phyloP scores from a whole-genome alignment of 2,888 invertebrate species.

The Napeogenes sylphis region DNA sequence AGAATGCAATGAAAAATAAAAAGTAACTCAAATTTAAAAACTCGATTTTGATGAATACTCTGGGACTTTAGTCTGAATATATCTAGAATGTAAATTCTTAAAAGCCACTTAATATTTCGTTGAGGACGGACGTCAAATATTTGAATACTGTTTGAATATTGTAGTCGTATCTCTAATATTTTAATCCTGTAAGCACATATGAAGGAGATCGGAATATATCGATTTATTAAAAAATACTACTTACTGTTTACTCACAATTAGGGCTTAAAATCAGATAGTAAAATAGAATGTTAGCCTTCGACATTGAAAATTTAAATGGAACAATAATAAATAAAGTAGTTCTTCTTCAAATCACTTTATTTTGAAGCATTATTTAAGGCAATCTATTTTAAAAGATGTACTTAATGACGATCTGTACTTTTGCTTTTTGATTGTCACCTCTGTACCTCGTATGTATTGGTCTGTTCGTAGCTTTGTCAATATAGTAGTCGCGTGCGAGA shows the following conservation, averaged over 20 bases:
- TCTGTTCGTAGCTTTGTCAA: conserved; percentile 23
- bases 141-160: conserved; percentile 8
- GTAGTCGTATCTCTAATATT: not conserved
- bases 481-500: conserved; percentile 25
- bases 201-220: no score
- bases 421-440: conserved; percentile 20
- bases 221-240: no score
- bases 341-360: no score
- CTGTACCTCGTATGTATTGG: conserved; percentile 22
- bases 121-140: conserved; percentile 2
- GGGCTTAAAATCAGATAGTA: no score
- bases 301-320: no score
- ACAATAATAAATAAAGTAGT: no score
- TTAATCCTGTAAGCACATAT: not conserved
- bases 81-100: not conserved
- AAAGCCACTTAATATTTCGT: conserved; percentile 1
- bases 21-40: not conserved
- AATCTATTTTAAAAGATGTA: not conserved
- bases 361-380: no score
- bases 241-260: no score
- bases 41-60: not conserved
- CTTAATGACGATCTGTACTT: not conserved
- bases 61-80: not conserved
- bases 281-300: no score
- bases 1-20: not conserved